Evolutionary conservation across 2,113 vertebrate genomes (phyloP).

Genomic region (Carettochelys insculpta): DNA sequence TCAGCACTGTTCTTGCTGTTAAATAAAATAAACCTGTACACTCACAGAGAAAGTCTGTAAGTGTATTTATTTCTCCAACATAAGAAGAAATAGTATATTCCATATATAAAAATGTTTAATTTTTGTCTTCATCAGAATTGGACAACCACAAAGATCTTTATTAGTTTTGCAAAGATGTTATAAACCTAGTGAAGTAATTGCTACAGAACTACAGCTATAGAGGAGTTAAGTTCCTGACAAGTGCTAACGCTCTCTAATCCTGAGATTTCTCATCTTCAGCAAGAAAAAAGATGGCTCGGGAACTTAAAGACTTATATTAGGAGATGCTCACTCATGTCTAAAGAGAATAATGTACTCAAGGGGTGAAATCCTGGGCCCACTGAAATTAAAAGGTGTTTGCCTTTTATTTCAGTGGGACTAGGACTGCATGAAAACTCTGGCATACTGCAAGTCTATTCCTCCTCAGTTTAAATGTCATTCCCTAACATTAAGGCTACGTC

Average conservation of each 20-base stretch:
- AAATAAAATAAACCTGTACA: neutral
- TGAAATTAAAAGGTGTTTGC: constrained; percentile 34
- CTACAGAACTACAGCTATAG: neutral
- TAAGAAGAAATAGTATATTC: neutral
- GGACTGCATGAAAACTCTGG: neutral
- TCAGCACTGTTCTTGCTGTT: neutral
- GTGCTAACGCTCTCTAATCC: constrained; percentile 56
- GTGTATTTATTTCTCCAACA: constrained; percentile 17
- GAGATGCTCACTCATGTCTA: neutral
- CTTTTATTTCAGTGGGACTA: neutral
- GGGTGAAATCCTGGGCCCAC: constrained; percentile 27
- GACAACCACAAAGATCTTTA: constrained; percentile 6
- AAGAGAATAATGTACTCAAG: constrained; percentile 41
- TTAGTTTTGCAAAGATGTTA: constrained; percentile 2
- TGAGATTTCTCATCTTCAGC: constrained; percentile 57
- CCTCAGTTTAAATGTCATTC: constrained; percentile 20
- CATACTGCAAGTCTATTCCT: constrained; percentile 13
- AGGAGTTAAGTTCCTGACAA: constrained; percentile 60
- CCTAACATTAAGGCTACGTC: too few relatives aligned
- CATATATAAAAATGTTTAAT: neutral
- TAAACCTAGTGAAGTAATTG: neutral
- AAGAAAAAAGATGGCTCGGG: constrained; percentile 66
- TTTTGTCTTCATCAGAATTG: neutral
- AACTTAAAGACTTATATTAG: constrained; percentile 59
- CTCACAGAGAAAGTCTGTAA: neutral